Conservation (phyloP, 2,888 invertebrate genomes). For the Sarcophaga variegata region DNA sequence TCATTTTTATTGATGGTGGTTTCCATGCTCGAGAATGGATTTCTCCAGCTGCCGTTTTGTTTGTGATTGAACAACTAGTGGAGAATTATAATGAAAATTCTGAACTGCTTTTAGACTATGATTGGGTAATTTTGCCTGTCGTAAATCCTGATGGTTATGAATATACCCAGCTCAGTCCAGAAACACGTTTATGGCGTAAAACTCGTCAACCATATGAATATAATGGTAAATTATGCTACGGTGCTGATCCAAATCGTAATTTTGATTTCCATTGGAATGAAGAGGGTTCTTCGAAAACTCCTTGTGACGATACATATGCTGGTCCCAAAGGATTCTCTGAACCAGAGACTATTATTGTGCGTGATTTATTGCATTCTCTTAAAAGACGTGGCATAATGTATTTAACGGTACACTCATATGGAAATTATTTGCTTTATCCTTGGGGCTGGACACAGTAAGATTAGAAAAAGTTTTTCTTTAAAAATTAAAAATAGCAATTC, state of each 20-base stretch:
- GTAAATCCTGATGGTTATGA: constrained; percentile 89
- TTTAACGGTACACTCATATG: constrained; percentile 89
- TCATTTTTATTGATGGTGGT: constrained; percentile 79
- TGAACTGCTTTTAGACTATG: constrained; percentile 83
- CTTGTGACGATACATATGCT: constrained; percentile 84
- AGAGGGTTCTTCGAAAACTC: constrained; percentile 79
- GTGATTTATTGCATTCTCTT: constrained; percentile 83
- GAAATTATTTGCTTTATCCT: constrained; percentile 86
- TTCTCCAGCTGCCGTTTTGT: constrained; percentile 85
- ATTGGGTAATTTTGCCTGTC: constrained; percentile 86
- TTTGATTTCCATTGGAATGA: constrained; percentile 88
- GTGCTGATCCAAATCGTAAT: constrained; percentile 90
- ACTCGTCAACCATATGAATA: constrained; percentile 83
- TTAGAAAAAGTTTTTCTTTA: not conserved
- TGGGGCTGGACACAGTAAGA: constrained; percentile 85
- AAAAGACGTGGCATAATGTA: constrained; percentile 84
- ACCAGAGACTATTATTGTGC: constrained; percentile 84
- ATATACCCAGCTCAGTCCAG: constrained; percentile 82
- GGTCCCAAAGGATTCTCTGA: constrained; percentile 86
- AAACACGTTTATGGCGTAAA: constrained; percentile 85
- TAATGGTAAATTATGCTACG: constrained; percentile 83
- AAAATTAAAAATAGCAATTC: constrained; percentile 16
- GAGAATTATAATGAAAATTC: constrained; percentile 82
- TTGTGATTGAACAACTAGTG: constrained; percentile 85
- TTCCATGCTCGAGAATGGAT: constrained; percentile 86